Conservation (phyloP, 2,113 vertebrate species). For the Saccopteryx leptura region DNA sequence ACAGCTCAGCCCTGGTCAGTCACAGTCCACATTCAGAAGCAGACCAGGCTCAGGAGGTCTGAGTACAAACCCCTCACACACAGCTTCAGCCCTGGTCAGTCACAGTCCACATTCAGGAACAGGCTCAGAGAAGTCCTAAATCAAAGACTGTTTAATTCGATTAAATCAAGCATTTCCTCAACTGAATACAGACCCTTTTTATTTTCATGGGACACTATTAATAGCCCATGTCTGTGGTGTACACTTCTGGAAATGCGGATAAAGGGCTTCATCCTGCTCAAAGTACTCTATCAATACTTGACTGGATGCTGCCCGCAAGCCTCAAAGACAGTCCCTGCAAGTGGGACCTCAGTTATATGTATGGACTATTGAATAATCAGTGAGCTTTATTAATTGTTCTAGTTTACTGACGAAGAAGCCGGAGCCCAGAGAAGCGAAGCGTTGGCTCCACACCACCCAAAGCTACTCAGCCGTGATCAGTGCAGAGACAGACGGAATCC, state of each 20-base stretch:
- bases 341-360: background rate
- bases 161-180: constrained; percentile 65
- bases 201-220: constrained; percentile 13
- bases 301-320: background rate
- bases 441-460: background rate
- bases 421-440: background rate
- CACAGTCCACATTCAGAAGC: too few species aligned
- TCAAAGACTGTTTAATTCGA: constrained; percentile 64
- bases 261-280: background rate
- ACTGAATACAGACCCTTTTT: constrained; percentile 45
- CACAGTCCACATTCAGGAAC: background rate
- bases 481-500: background rate
- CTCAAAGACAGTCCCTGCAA: background rate
- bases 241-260: background rate
- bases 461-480: background rate
- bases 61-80: background rate
- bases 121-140: constrained; percentile 14
- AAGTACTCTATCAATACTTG: background rate
- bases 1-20: too few species aligned
- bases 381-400: background rate
- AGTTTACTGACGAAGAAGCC: background rate
- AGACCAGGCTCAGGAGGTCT: too few species aligned
- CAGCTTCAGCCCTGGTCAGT: background rate
- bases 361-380: background rate
- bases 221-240: background rate